Evolutionary conservation across 1,140 invertebrate genomes (phyloP).

Genomic region (Euura lappo): DNA sequence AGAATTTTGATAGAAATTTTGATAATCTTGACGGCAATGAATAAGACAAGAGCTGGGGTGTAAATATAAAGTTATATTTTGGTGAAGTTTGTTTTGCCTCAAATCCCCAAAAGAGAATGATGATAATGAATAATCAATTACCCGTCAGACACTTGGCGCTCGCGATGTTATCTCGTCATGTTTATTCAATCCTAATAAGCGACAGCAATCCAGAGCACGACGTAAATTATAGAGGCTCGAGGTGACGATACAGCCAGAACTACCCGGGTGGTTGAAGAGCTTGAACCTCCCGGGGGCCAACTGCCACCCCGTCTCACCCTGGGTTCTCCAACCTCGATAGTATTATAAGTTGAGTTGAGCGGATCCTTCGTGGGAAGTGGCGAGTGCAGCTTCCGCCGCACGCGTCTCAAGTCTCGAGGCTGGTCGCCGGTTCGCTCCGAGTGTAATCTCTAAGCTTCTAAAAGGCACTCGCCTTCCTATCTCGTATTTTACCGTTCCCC

Average conservation of each 20-base stretch:
- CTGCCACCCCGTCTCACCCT: not conserved
- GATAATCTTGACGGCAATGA: not conserved
- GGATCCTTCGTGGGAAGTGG: slow-evolving; percentile 54
- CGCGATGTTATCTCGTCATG: slow-evolving; percentile 6
- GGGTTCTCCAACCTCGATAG: slow-evolving; percentile 14
- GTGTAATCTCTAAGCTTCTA: slow-evolving; percentile 58
- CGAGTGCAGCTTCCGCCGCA: slow-evolving; percentile 39
- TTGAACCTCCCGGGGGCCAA: slow-evolving; percentile 31
- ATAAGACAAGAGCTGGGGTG: not conserved
- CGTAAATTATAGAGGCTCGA: slow-evolving; percentile 14
- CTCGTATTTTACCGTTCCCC: slow-evolving; percentile 12
- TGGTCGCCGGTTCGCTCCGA: slow-evolving; percentile 37
- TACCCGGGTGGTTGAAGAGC: slow-evolving; percentile 23
- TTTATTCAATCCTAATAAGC: slow-evolving; percentile 19
- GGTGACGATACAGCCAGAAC: slow-evolving; percentile 32
- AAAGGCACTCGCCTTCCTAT: slow-evolving; percentile 50
- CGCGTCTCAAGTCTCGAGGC: slow-evolving; percentile 45
- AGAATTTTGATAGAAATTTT: not conserved
- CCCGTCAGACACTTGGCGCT: not conserved
- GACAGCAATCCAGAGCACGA: slow-evolving; percentile 1
- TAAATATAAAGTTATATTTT: not conserved
- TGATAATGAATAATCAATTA: slow-evolving; percentile 4
- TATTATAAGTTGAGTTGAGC: slow-evolving; percentile 54
- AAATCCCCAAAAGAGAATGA: not conserved
- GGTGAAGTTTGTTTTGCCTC: not conserved